These are phyloP conservation scores for Mnemiopsis leidyi DNA, from an alignment of 37 sponge, comb jelly and placozoan genomes.

Conservation along the genomic window DNA sequence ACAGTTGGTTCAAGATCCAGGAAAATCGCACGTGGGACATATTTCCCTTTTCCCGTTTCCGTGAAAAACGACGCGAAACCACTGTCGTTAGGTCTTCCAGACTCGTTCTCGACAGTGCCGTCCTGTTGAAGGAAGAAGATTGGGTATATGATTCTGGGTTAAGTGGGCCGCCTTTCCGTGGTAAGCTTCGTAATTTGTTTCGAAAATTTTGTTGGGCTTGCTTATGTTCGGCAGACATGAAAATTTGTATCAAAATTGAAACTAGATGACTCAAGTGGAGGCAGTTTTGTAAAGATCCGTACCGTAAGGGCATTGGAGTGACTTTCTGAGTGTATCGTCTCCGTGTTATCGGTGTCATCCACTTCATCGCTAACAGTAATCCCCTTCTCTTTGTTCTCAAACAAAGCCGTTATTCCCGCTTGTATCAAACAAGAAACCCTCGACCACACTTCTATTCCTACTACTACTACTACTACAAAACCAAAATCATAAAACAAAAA, in stretches of 20 bases:
- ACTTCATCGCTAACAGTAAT: neutral
- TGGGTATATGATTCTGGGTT: neutral
- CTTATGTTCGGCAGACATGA: too few relatives aligned
- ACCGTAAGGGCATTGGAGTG: neutral
- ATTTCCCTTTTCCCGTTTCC: constrained; percentile 38
- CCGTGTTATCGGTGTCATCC: neutral
- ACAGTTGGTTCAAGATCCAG: constrained; percentile 50
- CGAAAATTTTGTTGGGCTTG: too few relatives aligned
- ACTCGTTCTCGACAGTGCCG: constrained; percentile 29
- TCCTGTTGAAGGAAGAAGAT: neutral
- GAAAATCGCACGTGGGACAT: constrained; percentile 54
- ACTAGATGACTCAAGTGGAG: too few relatives aligned
- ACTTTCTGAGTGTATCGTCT: neutral
- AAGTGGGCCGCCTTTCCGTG: neutral
- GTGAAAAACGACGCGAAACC: constrained; percentile 12
- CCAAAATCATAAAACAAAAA: neutral
- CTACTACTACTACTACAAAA: neutral
- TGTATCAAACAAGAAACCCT: neutral
- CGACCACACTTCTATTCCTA: too few relatives aligned
- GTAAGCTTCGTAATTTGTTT: too few relatives aligned
- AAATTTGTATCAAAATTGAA: too few relatives aligned
- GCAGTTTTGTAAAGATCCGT: neutral
- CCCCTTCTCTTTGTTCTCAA: too few relatives aligned
- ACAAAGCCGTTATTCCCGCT: too few relatives aligned
- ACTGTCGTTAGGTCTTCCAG: neutral